Base-by-base conservation (phyloP, 53 echinoderm and acorn worm species). In the Holothuria scabra region DNA sequence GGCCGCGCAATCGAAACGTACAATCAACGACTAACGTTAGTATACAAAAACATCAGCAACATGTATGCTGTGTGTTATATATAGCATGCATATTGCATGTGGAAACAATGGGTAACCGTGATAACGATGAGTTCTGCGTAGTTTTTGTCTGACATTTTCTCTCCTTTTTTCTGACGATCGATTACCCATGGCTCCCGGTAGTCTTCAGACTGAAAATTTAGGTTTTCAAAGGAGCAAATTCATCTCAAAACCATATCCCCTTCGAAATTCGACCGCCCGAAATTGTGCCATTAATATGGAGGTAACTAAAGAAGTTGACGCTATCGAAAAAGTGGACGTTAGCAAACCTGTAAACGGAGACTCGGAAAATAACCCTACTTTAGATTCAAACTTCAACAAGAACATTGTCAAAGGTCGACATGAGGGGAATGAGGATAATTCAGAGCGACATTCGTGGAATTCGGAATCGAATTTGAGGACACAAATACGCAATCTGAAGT, bases 181-280 rank as follows among this genome's bases (percentile, higher is more conserved):
- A 84, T 85, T 57, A 81, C 91, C 89, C 89, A 99, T 95, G 95
- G 99, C 99, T 90, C 95, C 95, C 14, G 99, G 99, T 83, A 99
- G 93, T 89, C 88, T 95, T 89, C 95, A 92, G 80, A 90, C 93
- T 90, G 95, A 91, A 58, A 86, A 94, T 85, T 90, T 97, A 49
- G 94, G 97, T 90, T 79, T 87, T 28, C 95, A 90, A 82, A 90
- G 93, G 31, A 90, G 79, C 78, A 92, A 93, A 82, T 84, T 89
- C 84, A 84, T 79, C 58, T 84, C 88, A 57, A 94, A 92, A 81
- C 72, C 87, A 37, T 90, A 85, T 80, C 62, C 91, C 58, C 85
- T 86, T 72, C 90, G 92, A 20, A 94, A 94, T 78, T 68, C 85
- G 28, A 66, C 74, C 62, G 63, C 85, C 28, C 84, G 90, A 65